Evolutionary conservation across 2,797 vertebrate genomes (phyloP).

Genomic region (Amblyraja radiata): DNA sequence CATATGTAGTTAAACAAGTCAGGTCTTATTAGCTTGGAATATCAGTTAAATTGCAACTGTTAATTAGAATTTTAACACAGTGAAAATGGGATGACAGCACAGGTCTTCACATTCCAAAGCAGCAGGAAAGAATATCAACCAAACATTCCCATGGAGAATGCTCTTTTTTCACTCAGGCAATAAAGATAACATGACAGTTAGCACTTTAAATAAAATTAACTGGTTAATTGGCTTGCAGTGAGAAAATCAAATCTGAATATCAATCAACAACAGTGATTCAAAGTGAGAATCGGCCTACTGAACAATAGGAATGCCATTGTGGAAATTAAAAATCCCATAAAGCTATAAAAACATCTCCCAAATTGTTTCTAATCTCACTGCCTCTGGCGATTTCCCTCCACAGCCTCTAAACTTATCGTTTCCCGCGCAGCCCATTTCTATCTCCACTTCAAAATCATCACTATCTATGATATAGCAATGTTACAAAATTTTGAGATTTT

Average conservation of each 20-base stretch:
- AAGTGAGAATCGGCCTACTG: not conserved
- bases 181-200: not conserved
- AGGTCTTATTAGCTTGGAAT: conserved; percentile 41
- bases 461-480: too few relatives aligned
- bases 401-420: too few relatives aligned
- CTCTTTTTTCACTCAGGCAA: not conserved
- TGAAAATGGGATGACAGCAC: conserved; percentile 38
- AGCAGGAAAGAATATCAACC: not conserved
- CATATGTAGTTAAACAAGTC: conserved; percentile 40
- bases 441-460: too few relatives aligned
- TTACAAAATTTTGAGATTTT: too few relatives aligned
- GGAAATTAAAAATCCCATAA: too few relatives aligned
- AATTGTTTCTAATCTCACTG: not conserved
- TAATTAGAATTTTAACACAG: conserved; percentile 41
- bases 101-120: not conserved
- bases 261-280: not conserved
- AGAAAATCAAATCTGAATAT: not conserved
- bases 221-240: not conserved
- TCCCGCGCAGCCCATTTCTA: too few relatives aligned
- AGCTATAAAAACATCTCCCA: not conserved
- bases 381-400: not conserved
- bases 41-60: conserved; percentile 38
- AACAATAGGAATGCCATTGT: not conserved
- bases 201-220: not conserved
- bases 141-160: not conserved